A percentile compares a stretch with the other conserved stretches of the same genome.
phyloP scores from a whole-genome alignment of 2,888 invertebrate species.

The Carpatolechia fugitivella region DNA sequence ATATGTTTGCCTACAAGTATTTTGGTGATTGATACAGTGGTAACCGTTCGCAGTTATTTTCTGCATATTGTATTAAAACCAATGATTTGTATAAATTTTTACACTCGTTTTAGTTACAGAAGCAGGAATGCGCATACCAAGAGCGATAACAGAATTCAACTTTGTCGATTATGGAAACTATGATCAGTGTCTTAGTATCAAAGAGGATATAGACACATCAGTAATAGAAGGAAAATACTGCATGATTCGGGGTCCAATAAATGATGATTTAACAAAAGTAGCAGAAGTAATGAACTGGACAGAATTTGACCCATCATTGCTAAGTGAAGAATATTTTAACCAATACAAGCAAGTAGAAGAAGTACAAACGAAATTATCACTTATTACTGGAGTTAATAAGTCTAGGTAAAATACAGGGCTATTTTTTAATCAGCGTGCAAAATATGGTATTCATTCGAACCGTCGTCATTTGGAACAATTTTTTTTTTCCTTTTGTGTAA shows the following conservation, averaged over 20 bases:
- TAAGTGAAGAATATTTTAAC: conserved; percentile 15
- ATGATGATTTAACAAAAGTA: neutral
- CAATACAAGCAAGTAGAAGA: conserved; percentile 5
- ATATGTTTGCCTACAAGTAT: too few species aligned
- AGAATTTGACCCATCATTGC: conserved; percentile 6
- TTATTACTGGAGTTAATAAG: neutral
- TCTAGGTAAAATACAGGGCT: neutral
- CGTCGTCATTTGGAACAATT: too few species aligned
- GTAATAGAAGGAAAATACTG: conserved; percentile 50
- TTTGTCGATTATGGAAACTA: conserved; percentile 42
- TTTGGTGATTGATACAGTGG: too few species aligned
- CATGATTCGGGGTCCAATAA: conserved; percentile 24
- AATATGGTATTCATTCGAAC: too few species aligned
- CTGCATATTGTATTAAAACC: too few species aligned
- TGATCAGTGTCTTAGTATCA: conserved; percentile 40
- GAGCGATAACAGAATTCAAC: conserved; percentile 36
- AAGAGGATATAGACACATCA: conserved; percentile 24
- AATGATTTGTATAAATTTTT: too few species aligned
- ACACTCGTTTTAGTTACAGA: conserved; percentile 34
- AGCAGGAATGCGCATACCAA: conserved; percentile 40
- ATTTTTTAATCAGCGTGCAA: too few species aligned
- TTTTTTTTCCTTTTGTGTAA: too few species aligned
- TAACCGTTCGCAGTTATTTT: too few species aligned
- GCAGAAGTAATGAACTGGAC: neutral
- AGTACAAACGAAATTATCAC: neutral